Evolutionary conservation across 2,797 vertebrate genomes (phyloP).

Genomic region (Pseudochaenichthys georgianus): DNA sequence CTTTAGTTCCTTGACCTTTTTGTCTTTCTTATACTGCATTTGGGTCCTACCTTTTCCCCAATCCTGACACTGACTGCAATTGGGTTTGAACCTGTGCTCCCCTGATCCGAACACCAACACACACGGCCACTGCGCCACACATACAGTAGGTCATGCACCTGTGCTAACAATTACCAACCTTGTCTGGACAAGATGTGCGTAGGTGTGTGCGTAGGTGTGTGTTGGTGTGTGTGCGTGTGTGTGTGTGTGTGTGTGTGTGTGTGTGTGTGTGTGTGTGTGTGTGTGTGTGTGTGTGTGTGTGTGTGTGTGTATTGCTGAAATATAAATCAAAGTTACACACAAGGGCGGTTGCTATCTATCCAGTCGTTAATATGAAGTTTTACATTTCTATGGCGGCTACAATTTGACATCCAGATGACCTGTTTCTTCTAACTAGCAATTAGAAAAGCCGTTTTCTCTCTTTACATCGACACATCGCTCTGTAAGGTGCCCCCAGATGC

Average conservation of each 20-base stretch:
- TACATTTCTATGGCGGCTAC: conserved; percentile 24
- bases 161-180: conserved; percentile 7
- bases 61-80: no score
- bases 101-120: no score
- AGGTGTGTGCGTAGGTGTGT: no score
- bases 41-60: no score
- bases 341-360: neutral
- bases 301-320: neutral
- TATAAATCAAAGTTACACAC: conserved; percentile 31
- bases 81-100: no score
- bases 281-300: neutral
- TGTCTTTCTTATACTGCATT: no score
- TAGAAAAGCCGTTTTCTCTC: conserved; percentile 45
- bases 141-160: neutral
- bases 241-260: no score
- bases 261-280: no score
- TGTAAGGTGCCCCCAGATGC: conserved; percentile 36
- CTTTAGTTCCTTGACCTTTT: no score
- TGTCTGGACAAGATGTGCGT: neutral
- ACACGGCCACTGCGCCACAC: no score
- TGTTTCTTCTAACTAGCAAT: conserved; percentile 54
- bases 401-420: conserved; percentile 24
- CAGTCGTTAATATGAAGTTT: conserved; percentile 37
- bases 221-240: no score
- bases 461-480: conserved; percentile 33